Base-by-base conservation (phyloP, 2,113 vertebrate species). In the Paralichthys olivaceus region DNA sequence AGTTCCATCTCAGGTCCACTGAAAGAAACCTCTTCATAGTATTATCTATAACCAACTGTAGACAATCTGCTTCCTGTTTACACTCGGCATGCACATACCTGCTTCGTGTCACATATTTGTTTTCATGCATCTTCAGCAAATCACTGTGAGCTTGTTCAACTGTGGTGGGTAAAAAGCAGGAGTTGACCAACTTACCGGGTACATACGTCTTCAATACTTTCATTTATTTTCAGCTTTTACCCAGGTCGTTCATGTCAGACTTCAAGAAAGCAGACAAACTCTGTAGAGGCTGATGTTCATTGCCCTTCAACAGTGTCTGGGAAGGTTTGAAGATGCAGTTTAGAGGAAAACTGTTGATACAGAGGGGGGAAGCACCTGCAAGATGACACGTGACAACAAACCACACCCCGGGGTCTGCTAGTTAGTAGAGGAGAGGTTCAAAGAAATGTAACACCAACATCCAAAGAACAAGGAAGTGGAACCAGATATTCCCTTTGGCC, bases 341-440 rank as follows among this genome's bases (percentile, higher is more conserved):
- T 72, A 75, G 37, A 61, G 45, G 62, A 86, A 23, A 53, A 63
- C 54, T 57, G 69, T 58, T 74, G 55, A 37, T 72, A n/a, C 77
- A n/a, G 70, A 68, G 49, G 29, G 43, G 60, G 22, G 26, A 47
- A 53, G 29, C 34, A n/a, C 28, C 37, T 76, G 55, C 47, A 53
- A 67, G 72, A 66, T 57, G 58, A 59, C 64, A 65, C 19, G 17
- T 49, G 26, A 67, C 60, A 49, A 32, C 60, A 28, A 83, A 45
- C 51, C 51, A 68, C 22, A 54, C 32, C 63, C 22, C 12, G 43
- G 74, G 56, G 51, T 63, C 54, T 73, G 23, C 60, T 64, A 22
- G 40, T 49, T 2, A 20, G 47, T 20, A 49, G 47, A 43, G 40
- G 8, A 49, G 19, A 61, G 9, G n/a, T 22, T 40, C 23, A 4